Evolutionary conservation across 2,888 invertebrate genomes (phyloP).

Genomic region (Itoplectis maculator): DNA sequence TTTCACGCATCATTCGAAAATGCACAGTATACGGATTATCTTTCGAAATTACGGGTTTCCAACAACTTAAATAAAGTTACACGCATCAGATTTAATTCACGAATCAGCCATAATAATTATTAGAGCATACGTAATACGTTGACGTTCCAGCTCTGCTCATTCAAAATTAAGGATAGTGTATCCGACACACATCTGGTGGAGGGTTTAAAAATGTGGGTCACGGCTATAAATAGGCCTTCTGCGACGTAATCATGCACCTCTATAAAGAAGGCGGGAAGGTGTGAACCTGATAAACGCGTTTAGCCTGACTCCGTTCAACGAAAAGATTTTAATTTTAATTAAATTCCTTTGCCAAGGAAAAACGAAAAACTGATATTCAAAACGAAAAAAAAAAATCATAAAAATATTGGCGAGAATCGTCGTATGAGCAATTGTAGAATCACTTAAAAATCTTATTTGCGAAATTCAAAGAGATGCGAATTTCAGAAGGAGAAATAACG

Average conservation of each 20-base stretch:
- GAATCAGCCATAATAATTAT: background rate
- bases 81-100: background rate
- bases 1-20: background rate
- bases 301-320: background rate
- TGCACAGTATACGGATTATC: background rate
- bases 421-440: too few species aligned
- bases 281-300: constrained; percentile 17
- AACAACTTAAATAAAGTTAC: background rate
- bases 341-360: background rate
- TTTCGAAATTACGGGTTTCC: background rate
- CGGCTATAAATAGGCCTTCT: constrained; percentile 50
- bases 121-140: constrained; percentile 27
- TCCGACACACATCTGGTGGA: constrained; percentile 12
- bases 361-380: background rate
- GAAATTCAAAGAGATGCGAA: background rate
- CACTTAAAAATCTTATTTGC: too few species aligned
- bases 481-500: background rate
- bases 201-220: constrained; percentile 57
- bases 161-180: constrained; percentile 32
- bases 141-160: constrained; percentile 13
- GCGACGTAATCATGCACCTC: constrained; percentile 29
- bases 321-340: background rate
- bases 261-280: constrained; percentile 16
- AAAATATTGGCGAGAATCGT: too few species aligned
- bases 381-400: background rate